These are phyloP conservation scores for Acanthosepion esculentum DNA, from an alignment of 2,888 invertebrate species.

Conservation along the genomic window DNA sequence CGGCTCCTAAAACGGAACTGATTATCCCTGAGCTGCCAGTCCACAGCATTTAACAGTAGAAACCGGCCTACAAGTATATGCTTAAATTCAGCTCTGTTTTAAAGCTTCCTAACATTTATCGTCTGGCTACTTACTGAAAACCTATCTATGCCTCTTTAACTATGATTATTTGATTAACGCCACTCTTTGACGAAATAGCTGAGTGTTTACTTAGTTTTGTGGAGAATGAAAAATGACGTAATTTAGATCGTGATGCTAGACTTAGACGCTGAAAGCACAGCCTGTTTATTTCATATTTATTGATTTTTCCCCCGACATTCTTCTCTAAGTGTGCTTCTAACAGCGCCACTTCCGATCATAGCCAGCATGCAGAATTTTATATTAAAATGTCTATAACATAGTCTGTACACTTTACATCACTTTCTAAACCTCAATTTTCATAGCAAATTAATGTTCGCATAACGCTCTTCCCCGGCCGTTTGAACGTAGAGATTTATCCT, in stretches of 20 bases:
- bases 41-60: no score
- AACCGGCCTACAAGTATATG: no score
- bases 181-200: neutral
- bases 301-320: neutral
- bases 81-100: no score
- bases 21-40: no score
- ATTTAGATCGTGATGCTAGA: neutral
- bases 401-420: neutral
- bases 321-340: neutral
- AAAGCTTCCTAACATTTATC: no score
- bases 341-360: neutral
- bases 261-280: neutral
- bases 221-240: neutral
- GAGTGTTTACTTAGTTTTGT: neutral
- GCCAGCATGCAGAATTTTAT: neutral
- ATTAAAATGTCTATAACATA: neutral
- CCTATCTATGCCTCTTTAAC: no score
- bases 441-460: no score
- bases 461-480: no score
- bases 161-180: neutral
- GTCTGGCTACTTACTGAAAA: no score
- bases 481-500: no score
- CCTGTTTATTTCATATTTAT: neutral
- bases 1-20: no score
- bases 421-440: neutral